Conservation (phyloP, 2,797 vertebrate genomes). For the Psittacula echo region DNA sequence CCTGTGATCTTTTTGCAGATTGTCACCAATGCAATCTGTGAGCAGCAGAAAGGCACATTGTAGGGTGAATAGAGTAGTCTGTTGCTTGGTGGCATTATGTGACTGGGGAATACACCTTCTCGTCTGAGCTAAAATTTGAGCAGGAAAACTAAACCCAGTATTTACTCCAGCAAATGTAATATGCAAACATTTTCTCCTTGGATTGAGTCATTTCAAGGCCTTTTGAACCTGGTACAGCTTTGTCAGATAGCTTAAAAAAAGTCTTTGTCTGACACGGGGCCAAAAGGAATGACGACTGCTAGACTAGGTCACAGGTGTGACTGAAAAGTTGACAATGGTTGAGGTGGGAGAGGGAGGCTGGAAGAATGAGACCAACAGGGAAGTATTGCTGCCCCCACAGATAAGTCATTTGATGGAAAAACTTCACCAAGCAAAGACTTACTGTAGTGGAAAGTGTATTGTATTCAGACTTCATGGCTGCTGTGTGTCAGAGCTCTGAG, state of each 20-base stretch:
- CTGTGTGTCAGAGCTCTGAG: background rate
- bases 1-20: background rate
- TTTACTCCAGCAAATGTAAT: background rate
- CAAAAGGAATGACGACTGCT: background rate
- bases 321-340: background rate
- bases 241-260: background rate
- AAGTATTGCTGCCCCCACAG: background rate
- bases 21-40: background rate
- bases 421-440: background rate
- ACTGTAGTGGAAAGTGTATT: background rate
- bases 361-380: background rate
- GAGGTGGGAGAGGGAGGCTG: background rate
- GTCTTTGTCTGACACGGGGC: background rate
- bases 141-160: background rate
- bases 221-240: background rate
- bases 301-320: background rate
- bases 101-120: background rate
- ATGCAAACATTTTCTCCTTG: background rate
- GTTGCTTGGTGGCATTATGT: background rate
- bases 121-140: background rate
- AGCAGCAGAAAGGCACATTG: background rate
- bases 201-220: background rate
- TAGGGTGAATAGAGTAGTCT: fast-evolving
- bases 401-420: background rate
- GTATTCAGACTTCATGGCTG: background rate